phyloP scores from a whole-genome alignment of 2,113 vertebrate genomes.

The Cyanoramphus novaezelandiae region DNA sequence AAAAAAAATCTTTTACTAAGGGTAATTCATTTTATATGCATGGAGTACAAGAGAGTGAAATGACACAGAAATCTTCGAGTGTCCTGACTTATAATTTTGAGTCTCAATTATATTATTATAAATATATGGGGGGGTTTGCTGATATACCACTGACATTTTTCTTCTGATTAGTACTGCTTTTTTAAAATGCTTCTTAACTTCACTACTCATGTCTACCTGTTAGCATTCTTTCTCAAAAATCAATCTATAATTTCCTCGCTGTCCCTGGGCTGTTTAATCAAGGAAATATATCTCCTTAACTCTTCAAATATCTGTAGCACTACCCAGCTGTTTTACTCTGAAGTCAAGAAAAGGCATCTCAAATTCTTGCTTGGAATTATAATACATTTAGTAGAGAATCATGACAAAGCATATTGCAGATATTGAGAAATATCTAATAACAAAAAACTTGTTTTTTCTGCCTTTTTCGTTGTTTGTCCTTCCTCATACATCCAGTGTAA shows the following conservation, averaged over 20 bases:
- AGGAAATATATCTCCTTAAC: background rate
- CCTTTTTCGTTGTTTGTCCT: background rate
- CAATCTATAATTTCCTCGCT: conserved; percentile 56
- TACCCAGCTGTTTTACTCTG: background rate
- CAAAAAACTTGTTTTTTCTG: background rate
- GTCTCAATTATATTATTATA: background rate
- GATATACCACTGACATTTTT: background rate
- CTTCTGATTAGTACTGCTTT: conserved; percentile 33
- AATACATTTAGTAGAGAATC: background rate
- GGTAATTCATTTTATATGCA: background rate
- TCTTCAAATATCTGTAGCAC: background rate
- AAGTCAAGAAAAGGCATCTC: background rate
- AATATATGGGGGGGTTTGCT: background rate
- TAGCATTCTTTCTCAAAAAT: conserved; percentile 62
- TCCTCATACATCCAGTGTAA: background rate
- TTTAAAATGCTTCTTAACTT: conserved; percentile 12
- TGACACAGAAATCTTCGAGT: background rate
- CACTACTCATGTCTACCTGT: background rate
- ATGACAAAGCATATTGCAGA: background rate
- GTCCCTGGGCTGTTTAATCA: conserved; percentile 57
- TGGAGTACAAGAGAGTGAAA: background rate
- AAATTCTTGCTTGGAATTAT: background rate
- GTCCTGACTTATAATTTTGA: background rate
- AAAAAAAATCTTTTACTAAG: background rate
- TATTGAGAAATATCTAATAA: background rate